Evolutionary conservation across 2,113 vertebrate genomes (phyloP), one percentile per base, ranked within the genome.

Genomic region (Oryzias curvinotus): DNA sequence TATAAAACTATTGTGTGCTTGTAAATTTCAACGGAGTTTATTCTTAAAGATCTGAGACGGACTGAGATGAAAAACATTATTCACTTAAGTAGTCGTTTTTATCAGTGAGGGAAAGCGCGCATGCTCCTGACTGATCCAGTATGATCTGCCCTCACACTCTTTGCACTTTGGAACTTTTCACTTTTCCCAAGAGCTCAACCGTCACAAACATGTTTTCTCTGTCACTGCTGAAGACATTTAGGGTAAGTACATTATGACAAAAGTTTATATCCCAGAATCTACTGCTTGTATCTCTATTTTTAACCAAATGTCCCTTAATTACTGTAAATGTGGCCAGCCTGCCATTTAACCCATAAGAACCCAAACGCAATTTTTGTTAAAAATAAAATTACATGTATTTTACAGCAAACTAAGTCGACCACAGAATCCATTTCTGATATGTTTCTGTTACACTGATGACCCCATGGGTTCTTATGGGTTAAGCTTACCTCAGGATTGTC

Each of bases 171-270:
- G 49, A 65, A 62, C 62, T 47, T 64, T 73, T 81, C 23, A 76
- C 18, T 50, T 74, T 75, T 72, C 23, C 51, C 53, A 53, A 55
- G 59, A 49, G 7, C 18, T 47, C 68, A 47, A 57, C 67, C 56
- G 63, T 65, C 44, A 59, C 57, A 66, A 65, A 52, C 66, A 85
- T 86, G 81, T 17, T 86, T 12, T 72, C 65, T 25, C 57, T 81
- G 67, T 74, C 69, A 5, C 7, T 85, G 18, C 26, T 7, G n/a
- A 59, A 68, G 48, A 66, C 57, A 42, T 30, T 82, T 25, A 42
- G 25, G 78, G 85, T 88, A 65, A 85, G 81, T 78, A 57, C 14
- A 14, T 72, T 41, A 19, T 1, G 65, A 46, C 59, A 14, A 30
- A 42, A 16, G 52, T 51, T 23, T 23, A 53, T 44, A 14, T 5